Evolutionary conservation across 1,140 invertebrate genomes (phyloP).

Genomic region (Zaprionus gabonicus): DNA sequence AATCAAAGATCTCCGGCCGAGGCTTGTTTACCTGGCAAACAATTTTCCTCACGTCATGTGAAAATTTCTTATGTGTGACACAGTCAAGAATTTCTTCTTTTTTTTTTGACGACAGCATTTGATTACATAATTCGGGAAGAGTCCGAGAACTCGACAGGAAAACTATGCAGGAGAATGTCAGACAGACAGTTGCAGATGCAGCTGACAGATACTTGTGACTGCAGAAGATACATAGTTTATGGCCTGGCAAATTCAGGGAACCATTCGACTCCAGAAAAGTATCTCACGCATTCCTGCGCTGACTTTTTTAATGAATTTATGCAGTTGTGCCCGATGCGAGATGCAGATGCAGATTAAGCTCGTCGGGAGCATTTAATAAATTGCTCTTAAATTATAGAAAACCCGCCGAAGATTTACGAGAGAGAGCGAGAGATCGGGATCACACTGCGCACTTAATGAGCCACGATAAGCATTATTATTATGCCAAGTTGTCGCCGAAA

Average conservation of each 20-base stretch:
- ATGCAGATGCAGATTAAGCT: conserved; percentile 69
- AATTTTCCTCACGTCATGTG: conserved; percentile 73
- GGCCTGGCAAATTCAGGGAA: conserved; percentile 54
- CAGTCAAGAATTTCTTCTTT: conserved; percentile 39
- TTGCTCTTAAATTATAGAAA: conserved; percentile 72
- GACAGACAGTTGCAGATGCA: conserved; percentile 35
- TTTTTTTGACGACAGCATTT: conserved; percentile 47
- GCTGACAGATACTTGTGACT: conserved; percentile 19
- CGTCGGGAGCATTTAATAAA: conserved; percentile 72
- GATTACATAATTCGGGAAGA: conserved; percentile 59
- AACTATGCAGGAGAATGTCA: background rate
- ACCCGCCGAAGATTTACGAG: conserved; percentile 46
- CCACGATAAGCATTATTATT: conserved; percentile 47
- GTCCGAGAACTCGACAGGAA: background rate
- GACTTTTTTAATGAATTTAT: conserved; percentile 73
- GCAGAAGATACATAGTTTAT: conserved; percentile 11
- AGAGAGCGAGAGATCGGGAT: background rate
- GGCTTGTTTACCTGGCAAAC: conserved; percentile 52
- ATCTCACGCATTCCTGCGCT: conserved; percentile 62
- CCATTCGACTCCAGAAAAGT: conserved; percentile 31
- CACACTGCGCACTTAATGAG: conserved; percentile 38
- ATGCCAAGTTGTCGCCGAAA: conserved; percentile 41
- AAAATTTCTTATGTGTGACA: conserved; percentile 32
- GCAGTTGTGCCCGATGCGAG: conserved; percentile 58
- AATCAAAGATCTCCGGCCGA: conserved; percentile 18